These are phyloP conservation scores for Micrasema minimum DNA, from an alignment of 1,140 invertebrate genomes.

Conservation along the genomic window DNA sequence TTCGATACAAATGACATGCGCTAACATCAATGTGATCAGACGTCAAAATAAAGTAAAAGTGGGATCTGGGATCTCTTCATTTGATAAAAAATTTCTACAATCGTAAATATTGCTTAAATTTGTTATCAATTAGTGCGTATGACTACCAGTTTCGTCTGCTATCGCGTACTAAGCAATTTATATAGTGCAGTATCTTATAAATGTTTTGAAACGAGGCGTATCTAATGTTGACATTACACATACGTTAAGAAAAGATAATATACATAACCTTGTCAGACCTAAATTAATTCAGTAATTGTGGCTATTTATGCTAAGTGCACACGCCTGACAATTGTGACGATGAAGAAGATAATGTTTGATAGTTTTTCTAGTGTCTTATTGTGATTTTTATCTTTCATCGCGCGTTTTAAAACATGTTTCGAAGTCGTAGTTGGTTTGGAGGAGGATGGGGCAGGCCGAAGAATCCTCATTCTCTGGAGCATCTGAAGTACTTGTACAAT, in stretches of 20 bases:
- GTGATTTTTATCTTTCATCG: neutral
- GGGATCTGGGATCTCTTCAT: no score
- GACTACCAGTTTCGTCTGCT: neutral
- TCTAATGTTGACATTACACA: slow-evolving; percentile 36
- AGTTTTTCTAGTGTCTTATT: slow-evolving; percentile 4
- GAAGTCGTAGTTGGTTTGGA: slow-evolving; percentile 88
- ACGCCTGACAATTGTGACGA: neutral
- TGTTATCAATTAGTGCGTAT: neutral
- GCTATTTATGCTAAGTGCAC: slow-evolving; percentile 9
- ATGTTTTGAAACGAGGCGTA: slow-evolving; percentile 27
- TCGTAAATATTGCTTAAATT: slow-evolving; percentile 13
- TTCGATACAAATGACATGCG: no score
- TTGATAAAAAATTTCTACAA: neutral
- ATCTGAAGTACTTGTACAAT: slow-evolving; percentile 96
- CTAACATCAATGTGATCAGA: neutral
- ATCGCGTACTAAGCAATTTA: neutral
- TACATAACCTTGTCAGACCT: slow-evolving; percentile 32
- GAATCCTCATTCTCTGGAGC: slow-evolving; percentile 95
- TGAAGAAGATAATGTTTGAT: neutral
- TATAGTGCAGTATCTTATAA: neutral
- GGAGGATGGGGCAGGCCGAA: slow-evolving; percentile 91
- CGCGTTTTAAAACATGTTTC: slow-evolving; percentile 75
- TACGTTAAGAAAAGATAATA: slow-evolving; percentile 17
- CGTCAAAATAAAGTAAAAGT: neutral
- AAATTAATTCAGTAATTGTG: slow-evolving; percentile 3